Evolutionary conservation across 2,797 vertebrate genomes (phyloP).

Genomic region (Malurus splendens): DNA sequence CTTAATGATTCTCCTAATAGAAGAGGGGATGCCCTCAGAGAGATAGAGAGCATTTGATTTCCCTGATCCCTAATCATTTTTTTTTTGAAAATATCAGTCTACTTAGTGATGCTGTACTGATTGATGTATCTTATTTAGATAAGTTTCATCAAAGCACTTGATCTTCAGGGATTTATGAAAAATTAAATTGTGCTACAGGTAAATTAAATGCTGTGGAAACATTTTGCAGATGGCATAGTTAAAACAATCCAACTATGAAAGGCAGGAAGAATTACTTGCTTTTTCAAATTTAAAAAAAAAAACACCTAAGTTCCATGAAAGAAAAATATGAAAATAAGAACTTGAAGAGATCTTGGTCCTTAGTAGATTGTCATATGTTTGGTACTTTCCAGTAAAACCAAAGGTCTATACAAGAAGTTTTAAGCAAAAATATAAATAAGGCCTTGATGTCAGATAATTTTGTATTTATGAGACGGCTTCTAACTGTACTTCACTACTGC

Average conservation of each 20-base stretch:
- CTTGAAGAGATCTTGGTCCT: background rate
- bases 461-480: background rate
- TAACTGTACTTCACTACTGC: background rate
- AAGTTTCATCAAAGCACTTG: background rate
- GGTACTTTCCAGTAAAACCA: background rate
- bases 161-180: background rate
- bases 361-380: background rate
- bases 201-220: constrained; percentile 8
- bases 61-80: background rate
- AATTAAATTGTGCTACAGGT: background rate
- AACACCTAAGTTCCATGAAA: background rate
- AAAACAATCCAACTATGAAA: constrained; percentile 3
- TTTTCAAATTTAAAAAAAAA: background rate
- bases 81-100: background rate
- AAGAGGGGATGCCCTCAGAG: background rate
- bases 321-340: background rate
- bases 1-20: background rate
- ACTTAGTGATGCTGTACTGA: background rate
- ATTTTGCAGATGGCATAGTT: background rate
- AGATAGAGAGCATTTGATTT: constrained; percentile 14
- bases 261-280: background rate
- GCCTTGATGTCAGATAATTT: background rate
- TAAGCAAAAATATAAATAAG: background rate
- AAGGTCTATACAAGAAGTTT: background rate
- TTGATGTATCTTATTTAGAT: background rate